Base-by-base conservation (phyloP, 2,113 vertebrate species). In the Cisticola juncidis region DNA sequence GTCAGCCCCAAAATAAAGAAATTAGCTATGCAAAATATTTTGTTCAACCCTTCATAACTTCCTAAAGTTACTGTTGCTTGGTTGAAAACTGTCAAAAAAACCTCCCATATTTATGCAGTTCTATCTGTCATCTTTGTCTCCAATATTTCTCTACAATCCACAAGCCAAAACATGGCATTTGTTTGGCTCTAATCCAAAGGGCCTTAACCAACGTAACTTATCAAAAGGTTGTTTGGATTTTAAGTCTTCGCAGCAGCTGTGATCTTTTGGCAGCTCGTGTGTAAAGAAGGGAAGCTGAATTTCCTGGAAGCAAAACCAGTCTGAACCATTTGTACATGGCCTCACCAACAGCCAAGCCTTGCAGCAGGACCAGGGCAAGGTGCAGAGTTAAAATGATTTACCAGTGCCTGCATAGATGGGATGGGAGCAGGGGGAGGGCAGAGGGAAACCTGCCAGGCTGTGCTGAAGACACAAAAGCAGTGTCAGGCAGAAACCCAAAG, bases 291-390 rank as follows among this genome's bases (percentile, higher is more conserved):
- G 12, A 18, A 72, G 5, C 18, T 68, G n/a, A 53, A 71, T 79
- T 45, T 58, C 54, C 40, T 44, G 38, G 71, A 47, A 38, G n/a
- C 71, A 9, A 74, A 84, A n/a, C 1, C 4, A 1, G 9, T 4
- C 11, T 36, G 42, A 50, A 3, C 12, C 7, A 6, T 21, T 56
- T 6, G 24, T 8, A 8, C 5, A 1, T 0, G 4, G 22, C 15
- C 19, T 11, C 2, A 19, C 2, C 17, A 57, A 9, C 8, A 14
- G 8, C 5, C 0, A 3, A 62, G 57, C 23, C 9, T 1, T 13
- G 11, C 29, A 40, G 60, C 58, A 14, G 78, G 35, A 72, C 7
- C 45, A 5, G 38, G 31, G 24, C 12, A 26, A 26, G 72, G 31
- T 4, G 36, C 15, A 44, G 40, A 45, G 25, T 19, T 1, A 8